phyloP scores from a whole-genome alignment of 2,113 vertebrate species.

The Lamprologus callipterus region DNA sequence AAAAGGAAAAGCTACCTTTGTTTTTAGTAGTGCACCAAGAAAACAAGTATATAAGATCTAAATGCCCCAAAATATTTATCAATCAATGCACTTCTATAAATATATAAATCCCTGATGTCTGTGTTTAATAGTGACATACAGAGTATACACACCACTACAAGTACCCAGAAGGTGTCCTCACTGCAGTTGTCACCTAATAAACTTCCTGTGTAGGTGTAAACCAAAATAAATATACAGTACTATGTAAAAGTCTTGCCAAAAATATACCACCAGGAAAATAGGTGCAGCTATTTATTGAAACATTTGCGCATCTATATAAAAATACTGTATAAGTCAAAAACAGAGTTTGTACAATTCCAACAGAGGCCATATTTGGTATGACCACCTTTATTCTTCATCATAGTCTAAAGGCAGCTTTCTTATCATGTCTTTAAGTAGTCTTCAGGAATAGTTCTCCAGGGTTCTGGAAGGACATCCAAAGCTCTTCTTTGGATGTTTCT shows the following conservation, averaged over 20 bases:
- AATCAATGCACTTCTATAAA: background rate
- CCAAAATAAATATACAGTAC: background rate
- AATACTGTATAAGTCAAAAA: background rate
- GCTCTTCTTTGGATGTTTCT: background rate
- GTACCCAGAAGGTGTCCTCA: background rate
- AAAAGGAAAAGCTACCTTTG: background rate
- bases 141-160: constrained; percentile 31
- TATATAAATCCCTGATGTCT: background rate
- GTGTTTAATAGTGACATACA: constrained; percentile 76
- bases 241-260: background rate
- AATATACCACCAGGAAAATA: background rate
- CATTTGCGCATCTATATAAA: background rate
- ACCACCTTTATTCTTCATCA: background rate
- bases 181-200: rapidly evolving
- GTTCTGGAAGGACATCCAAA: rapidly evolving
- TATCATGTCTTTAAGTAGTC: background rate
- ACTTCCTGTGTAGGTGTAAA: rapidly evolving
- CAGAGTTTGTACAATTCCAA: background rate
- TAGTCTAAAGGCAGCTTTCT: background rate
- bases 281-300: background rate
- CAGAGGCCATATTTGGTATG: background rate
- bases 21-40: background rate
- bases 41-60: background rate
- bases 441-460: background rate
- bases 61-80: background rate